phyloP scores from a whole-genome alignment of 2,797 vertebrate genomes.

The Notolepis coatsorum region DNA sequence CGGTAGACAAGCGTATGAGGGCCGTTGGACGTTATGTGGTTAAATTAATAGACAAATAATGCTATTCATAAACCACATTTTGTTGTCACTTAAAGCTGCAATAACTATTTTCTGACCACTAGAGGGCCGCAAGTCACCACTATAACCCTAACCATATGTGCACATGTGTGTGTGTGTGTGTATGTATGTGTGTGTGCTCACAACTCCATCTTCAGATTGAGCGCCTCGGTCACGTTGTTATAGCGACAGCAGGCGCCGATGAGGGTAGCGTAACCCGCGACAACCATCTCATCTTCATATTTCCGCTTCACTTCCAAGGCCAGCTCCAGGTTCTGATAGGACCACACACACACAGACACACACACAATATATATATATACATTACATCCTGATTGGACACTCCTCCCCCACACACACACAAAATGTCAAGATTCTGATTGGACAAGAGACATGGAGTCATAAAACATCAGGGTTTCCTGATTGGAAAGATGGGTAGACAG shows the following conservation, averaged over 20 bases:
- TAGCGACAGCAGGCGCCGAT: conserved; percentile 91
- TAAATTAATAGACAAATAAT: no score
- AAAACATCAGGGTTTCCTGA: neutral
- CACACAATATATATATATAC: no score
- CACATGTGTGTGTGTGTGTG: neutral
- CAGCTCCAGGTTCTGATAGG: conserved; percentile 87
- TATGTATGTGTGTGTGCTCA: conserved; percentile 78
- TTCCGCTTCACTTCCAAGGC: conserved; percentile 93
- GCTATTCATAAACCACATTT: no score
- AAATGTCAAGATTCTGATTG: neutral
- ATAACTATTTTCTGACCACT: no score
- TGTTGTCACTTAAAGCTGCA: no score
- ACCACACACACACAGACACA: conserved; percentile 1
- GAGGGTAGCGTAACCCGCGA: conserved; percentile 84
- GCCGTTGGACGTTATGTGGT: no score
- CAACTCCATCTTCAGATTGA: conserved; percentile 95
- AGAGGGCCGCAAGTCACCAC: no score
- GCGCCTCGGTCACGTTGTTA: conserved; percentile 88
- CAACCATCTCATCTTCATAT: conserved; percentile 85
- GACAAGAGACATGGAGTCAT: conserved; percentile 8
- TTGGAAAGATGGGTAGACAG: neutral
- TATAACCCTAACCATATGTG: no score
- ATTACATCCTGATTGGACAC: neutral
- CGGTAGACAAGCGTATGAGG: no score
- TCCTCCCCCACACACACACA: no score